phyloP scores from a whole-genome alignment of 2,888 invertebrate species.

The Orgyia antiqua region DNA sequence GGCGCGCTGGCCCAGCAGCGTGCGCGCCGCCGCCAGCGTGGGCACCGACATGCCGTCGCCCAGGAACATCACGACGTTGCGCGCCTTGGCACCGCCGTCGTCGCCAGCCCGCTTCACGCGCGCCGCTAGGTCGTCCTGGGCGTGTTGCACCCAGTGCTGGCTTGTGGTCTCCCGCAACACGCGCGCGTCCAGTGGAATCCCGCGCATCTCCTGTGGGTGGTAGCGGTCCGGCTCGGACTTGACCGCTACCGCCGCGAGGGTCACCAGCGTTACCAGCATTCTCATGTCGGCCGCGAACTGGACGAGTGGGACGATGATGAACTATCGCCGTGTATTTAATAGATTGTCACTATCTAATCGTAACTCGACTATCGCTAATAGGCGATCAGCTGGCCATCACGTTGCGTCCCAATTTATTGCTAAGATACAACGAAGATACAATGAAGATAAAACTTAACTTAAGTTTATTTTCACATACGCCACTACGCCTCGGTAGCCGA shows the following conservation, averaged over 20 bases:
- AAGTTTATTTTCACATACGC: too few relatives aligned
- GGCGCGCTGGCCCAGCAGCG: constrained; percentile 79
- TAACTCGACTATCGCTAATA: too few relatives aligned
- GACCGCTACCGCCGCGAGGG: not conserved
- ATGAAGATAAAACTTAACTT: too few relatives aligned
- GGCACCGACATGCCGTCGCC: constrained; percentile 88
- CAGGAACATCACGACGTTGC: constrained; percentile 83
- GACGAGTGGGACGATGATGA: too few relatives aligned
- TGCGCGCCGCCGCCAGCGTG: constrained; percentile 82
- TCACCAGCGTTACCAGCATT: not conserved
- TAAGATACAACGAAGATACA: too few relatives aligned
- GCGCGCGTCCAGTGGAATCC: not conserved
- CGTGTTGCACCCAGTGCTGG: constrained; percentile 67
- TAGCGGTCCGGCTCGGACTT: constrained; percentile 3
- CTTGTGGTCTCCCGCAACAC: constrained; percentile 22
- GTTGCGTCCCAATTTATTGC: too few relatives aligned
- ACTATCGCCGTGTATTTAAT: too few relatives aligned
- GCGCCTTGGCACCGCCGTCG: constrained; percentile 33
- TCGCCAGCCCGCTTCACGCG: constrained; percentile 27
- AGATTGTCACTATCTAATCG: too few relatives aligned
- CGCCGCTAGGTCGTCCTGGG: constrained; percentile 50
- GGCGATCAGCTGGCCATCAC: too few relatives aligned
- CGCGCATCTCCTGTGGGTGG: not conserved
- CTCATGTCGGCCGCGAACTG: not conserved
- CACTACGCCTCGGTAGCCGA: too few relatives aligned